Conservation (phyloP, 1,140 invertebrate genomes). For the Pseudomyrmex cubaensis region DNA sequence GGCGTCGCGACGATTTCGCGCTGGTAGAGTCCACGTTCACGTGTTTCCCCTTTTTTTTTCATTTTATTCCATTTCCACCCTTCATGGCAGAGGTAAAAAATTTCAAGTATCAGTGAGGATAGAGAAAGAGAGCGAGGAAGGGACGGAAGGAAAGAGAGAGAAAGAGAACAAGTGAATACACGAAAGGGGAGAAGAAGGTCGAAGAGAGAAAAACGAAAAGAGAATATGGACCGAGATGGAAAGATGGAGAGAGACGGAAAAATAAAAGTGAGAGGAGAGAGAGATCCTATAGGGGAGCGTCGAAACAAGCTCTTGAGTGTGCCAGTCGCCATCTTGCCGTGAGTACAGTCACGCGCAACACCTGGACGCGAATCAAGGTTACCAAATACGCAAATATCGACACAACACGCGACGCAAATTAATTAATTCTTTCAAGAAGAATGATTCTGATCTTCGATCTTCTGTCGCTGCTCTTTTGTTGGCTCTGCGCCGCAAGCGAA, state of each 20-base stretch:
- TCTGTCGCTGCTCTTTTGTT: too few species aligned
- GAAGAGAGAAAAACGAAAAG: slow-evolving; percentile 56
- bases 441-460: too few species aligned
- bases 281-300: slow-evolving; percentile 73
- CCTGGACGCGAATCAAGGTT: slow-evolving; percentile 70
- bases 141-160: slow-evolving; percentile 19
- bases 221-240: slow-evolving; percentile 28
- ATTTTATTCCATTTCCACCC: slow-evolving; percentile 76
- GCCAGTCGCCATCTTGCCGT: slow-evolving; percentile 79
- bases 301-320: slow-evolving; percentile 78
- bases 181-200: too few species aligned
- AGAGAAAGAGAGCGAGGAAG: background rate
- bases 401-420: too few species aligned
- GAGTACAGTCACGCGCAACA: slow-evolving; percentile 79
- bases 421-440: too few species aligned
- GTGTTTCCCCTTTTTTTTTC: slow-evolving; percentile 73
- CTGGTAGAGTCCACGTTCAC: slow-evolving; percentile 65
- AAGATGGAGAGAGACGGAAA: slow-evolving; percentile 36
- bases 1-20: slow-evolving; percentile 51
- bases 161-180: slow-evolving; percentile 33
- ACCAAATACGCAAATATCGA: slow-evolving; percentile 43
- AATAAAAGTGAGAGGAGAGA: slow-evolving; percentile 24
- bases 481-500: too few species aligned
- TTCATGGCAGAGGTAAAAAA: slow-evolving; percentile 74
- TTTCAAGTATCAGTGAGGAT: slow-evolving; percentile 70